A percentile compares a stretch with the other conserved stretches of the same genome.
These are phyloP conservation scores for Cygnus buccinator DNA, from an alignment of 2,113 vertebrate genomes.

Conservation along the genomic window DNA sequence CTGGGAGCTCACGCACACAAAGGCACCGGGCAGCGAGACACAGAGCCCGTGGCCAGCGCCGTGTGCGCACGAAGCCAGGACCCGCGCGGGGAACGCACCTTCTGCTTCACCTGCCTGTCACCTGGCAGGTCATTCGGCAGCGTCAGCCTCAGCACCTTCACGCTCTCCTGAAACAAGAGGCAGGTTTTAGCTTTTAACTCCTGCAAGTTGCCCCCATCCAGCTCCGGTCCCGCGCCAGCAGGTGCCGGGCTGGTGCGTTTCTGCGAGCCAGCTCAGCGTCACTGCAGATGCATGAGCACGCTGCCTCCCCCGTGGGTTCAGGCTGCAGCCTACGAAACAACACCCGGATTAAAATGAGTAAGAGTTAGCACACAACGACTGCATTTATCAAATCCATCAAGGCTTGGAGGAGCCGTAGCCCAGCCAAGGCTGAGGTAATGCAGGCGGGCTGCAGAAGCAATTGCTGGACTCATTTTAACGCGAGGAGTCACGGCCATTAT, in stretches of 20 bases:
- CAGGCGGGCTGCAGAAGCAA: background rate
- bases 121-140: conserved; percentile 79
- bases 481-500: background rate
- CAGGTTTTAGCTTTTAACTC: rapidly evolving
- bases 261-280: background rate
- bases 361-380: background rate
- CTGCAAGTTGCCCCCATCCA: background rate
- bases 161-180: conserved; percentile 74
- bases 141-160: conserved; percentile 84
- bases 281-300: rapidly evolving
- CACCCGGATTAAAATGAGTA: background rate
- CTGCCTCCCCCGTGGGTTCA: background rate
- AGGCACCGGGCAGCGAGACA: too few species aligned
- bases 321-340: background rate
- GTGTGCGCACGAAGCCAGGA: too few species aligned
- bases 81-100: conserved; percentile 68
- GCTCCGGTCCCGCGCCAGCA: rapidly evolving
- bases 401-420: background rate
- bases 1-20: background rate
- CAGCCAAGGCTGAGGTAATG: background rate
- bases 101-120: conserved; percentile 74
- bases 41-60: too few species aligned
- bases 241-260: too few species aligned
- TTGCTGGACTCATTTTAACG: rapidly evolving
- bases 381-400: background rate